Base-by-base conservation (phyloP, 2,113 vertebrate species). In the Laterallus jamaicensis region DNA sequence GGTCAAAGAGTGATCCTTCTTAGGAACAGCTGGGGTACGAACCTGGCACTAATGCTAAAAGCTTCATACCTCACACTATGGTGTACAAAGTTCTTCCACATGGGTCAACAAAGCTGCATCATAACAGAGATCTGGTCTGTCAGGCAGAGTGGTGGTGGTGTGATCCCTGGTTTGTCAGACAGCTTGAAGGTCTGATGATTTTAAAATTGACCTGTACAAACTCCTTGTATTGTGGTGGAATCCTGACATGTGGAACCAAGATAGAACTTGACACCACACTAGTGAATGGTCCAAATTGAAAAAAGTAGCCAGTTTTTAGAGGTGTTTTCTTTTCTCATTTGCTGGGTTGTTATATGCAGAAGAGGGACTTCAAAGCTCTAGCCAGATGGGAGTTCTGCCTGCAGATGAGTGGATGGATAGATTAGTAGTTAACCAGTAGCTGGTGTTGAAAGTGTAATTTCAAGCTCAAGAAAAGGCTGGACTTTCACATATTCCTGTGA, bases 261-360 rank as follows among this genome's bases (percentile, higher is more conserved):
- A 60, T 4, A 0, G 2, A 89, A 50, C 18, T 70, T 67, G 15
- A 40, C 1, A 11, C 9, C 17, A n/a, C 8, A 12, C 2, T 31
- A 42, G 4, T 3, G 40, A 78, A 58, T 26, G 14, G 31, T 67
- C 26, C 25, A 55, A 74, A 86, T 86, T 86, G 15, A 60, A 60
- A 67, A 83, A 15, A 47, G 24, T 32, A 66, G 5, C 11, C 7
- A 10, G 29, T 63, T 63, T 74, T 74, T 28, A 55, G 56, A 84
- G 24, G 6, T 9, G 55, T 54, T 77, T 56, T 79, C 6, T 93
- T 88, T 44, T 75, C 37, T 58, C 9, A 12, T 88, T 77, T 86
- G 25, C 44, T 77, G n/a, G 7, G 8, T 49, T 81, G 60, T 93
- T 54, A 9, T 25, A 62, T 5, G 49, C 28, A 59, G 55, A 7